Evolutionary conservation across 1,140 invertebrate species (phyloP).

Genomic region (Drosophila nannoptera): DNA sequence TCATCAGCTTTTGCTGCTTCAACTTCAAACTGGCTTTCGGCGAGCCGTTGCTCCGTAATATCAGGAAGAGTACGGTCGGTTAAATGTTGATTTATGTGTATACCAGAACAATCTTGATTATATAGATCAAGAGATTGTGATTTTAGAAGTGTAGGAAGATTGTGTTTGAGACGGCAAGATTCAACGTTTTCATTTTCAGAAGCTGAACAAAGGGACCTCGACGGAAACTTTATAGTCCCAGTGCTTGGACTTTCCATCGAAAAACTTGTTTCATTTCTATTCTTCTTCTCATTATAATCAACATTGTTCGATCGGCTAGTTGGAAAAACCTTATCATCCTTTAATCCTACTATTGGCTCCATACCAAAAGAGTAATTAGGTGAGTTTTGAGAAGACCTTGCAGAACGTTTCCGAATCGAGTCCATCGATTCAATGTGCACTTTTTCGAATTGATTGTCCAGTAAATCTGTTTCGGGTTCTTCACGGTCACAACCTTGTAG

Average conservation of each 20-base stretch:
- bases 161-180: constrained; percentile 7
- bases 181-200: neutral
- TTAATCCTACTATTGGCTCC: constrained; percentile 5
- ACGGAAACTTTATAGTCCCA: neutral
- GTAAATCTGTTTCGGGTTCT: constrained; percentile 10
- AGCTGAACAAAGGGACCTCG: neutral
- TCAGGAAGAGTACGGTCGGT: constrained; percentile 27
- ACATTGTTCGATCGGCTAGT: neutral
- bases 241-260: neutral
- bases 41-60: constrained; percentile 29
- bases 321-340: neutral
- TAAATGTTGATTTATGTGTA: constrained; percentile 15
- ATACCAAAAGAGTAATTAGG: neutral
- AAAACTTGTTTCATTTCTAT: neutral
- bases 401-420: neutral
- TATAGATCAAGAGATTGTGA: constrained; percentile 49
- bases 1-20: neutral
- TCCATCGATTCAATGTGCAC: constrained; percentile 28
- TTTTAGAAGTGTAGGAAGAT: constrained; percentile 28
- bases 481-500: constrained; percentile 43
- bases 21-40: constrained; percentile 13
- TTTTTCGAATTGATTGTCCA: constrained; percentile 31
- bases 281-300: constrained; percentile 3
- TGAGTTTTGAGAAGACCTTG: neutral
- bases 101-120: constrained; percentile 17